These are phyloP conservation scores for Heliangelus exortis DNA, from an alignment of 2,797 vertebrate genomes.

Conservation along the genomic window DNA sequence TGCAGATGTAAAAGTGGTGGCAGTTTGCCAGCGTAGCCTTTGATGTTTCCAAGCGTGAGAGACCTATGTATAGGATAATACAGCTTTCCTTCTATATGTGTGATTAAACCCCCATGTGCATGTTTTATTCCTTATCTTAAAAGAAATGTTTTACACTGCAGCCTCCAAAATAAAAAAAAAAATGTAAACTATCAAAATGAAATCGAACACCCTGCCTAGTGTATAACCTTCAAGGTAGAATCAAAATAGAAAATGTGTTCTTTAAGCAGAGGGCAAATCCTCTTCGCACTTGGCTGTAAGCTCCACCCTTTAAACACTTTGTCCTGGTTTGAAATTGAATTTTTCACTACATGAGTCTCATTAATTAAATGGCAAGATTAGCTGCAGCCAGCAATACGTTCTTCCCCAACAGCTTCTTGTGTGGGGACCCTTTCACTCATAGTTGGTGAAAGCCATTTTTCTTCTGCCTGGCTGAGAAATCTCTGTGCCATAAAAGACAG, in stretches of 20 bases:
- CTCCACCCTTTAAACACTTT: background rate
- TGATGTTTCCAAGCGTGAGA: background rate
- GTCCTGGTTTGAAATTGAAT: constrained; percentile 19
- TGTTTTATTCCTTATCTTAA: background rate
- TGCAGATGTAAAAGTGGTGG: background rate
- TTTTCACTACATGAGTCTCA: background rate
- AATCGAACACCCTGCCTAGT: background rate
- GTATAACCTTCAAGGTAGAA: background rate
- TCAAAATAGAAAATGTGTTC: background rate
- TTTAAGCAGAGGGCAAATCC: background rate
- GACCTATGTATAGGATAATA: background rate
- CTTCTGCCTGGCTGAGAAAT: constrained; percentile 31
- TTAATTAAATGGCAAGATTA: constrained; percentile 20
- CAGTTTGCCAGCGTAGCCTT: background rate
- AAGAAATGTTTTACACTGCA: background rate
- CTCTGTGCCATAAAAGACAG: background rate
- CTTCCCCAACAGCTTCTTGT: background rate
- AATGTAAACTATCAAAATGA: background rate
- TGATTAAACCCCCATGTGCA: background rate
- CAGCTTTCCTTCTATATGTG: background rate
- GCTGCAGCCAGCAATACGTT: background rate
- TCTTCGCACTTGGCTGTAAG: background rate
- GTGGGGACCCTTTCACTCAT: background rate
- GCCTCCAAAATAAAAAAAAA: constrained; percentile 19
- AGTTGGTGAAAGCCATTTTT: background rate